phyloP scores from a whole-genome alignment of 2,113 vertebrate genomes.

The Callionymus lyra region DNA sequence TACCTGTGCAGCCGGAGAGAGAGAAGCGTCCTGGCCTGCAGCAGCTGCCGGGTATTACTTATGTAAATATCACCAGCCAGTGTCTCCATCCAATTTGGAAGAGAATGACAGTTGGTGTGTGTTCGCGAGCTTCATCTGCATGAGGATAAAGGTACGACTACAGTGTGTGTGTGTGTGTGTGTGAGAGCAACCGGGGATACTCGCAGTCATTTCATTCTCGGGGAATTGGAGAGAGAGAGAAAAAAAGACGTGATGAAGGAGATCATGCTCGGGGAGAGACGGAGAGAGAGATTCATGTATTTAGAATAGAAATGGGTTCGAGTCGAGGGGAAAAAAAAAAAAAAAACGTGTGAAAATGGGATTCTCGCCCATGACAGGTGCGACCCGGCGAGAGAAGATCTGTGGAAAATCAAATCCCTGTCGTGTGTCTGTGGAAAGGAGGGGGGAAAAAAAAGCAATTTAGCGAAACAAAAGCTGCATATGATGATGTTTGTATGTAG shows the following conservation, averaged over 20 bases:
- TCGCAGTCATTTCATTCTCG: conserved; percentile 18
- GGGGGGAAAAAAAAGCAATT: no score
- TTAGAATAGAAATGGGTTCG: conserved; percentile 14
- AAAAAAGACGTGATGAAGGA: conserved; percentile 2
- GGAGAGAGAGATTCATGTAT: conserved; percentile 5
- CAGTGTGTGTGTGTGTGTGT: conserved; percentile 18
- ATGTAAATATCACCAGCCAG: conserved; percentile 54
- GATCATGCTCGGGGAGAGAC: conserved; percentile 1
- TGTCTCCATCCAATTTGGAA: conserved; percentile 54
- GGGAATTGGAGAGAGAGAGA: conserved; percentile 10
- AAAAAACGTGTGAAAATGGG: no score
- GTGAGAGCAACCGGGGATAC: conserved; percentile 10
- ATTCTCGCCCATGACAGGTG: no score
- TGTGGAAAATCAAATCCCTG: no score
- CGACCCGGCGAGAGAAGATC: no score
- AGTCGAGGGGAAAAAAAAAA: conserved; percentile 5
- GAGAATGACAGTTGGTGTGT: conserved; percentile 32
- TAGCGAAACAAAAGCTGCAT: no score
- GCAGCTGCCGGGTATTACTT: conserved; percentile 52
- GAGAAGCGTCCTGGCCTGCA: conserved; percentile 37
- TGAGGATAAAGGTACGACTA: conserved; percentile 16
- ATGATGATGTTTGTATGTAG: background rate
- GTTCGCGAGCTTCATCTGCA: conserved; percentile 20
- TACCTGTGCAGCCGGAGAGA: conserved; percentile 42
- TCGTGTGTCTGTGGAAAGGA: no score